A percentile compares a stretch with the other conserved stretches of the same genome.
Conservation (phyloP, 2,797 vertebrate species). For the Myripristis murdjan region DNA sequence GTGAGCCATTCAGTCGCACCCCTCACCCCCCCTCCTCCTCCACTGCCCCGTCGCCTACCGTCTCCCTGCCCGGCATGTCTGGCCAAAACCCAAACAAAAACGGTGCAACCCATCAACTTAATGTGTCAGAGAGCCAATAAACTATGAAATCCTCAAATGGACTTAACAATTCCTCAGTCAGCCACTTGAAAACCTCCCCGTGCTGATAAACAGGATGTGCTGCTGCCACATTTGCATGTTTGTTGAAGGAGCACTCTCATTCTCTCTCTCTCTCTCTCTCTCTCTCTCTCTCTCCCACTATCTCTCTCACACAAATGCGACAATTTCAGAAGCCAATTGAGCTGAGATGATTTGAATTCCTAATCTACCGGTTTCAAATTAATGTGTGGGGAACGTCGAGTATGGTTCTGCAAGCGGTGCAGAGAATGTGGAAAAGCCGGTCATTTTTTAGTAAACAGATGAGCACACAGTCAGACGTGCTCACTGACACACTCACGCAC, state of each 20-base stretch:
- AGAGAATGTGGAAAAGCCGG: slow-evolving; percentile 66
- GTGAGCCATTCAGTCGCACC: neutral
- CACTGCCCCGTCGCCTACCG: neutral
- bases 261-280: neutral
- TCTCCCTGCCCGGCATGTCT: slow-evolving; percentile 13
- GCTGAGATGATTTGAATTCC: slow-evolving; percentile 52
- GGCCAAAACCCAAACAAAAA: slow-evolving; percentile 57
- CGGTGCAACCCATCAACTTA: slow-evolving; percentile 19
- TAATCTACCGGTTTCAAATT: slow-evolving; percentile 27
- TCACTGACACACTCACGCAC: slow-evolving; percentile 16
- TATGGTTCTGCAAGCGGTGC: slow-evolving; percentile 33
- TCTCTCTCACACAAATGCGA: neutral
- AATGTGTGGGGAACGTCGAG: slow-evolving; percentile 55
- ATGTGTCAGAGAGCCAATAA: slow-evolving; percentile 1
- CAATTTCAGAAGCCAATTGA: slow-evolving; percentile 27
- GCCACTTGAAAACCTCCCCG: slow-evolving; percentile 13
- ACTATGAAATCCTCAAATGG: slow-evolving; percentile 1
- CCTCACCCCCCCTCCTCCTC: neutral
- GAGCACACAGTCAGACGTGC: slow-evolving; percentile 2
- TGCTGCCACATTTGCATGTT: slow-evolving; percentile 34
- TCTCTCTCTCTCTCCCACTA: neutral
- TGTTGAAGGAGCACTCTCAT: slow-evolving; percentile 29
- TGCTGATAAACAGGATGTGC: slow-evolving; percentile 1
- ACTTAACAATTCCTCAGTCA: neutral
- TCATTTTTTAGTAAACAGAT: slow-evolving; percentile 58